phyloP scores from a whole-genome alignment of 2,797 vertebrate genomes.

The Lutjanus argentimaculatus region DNA sequence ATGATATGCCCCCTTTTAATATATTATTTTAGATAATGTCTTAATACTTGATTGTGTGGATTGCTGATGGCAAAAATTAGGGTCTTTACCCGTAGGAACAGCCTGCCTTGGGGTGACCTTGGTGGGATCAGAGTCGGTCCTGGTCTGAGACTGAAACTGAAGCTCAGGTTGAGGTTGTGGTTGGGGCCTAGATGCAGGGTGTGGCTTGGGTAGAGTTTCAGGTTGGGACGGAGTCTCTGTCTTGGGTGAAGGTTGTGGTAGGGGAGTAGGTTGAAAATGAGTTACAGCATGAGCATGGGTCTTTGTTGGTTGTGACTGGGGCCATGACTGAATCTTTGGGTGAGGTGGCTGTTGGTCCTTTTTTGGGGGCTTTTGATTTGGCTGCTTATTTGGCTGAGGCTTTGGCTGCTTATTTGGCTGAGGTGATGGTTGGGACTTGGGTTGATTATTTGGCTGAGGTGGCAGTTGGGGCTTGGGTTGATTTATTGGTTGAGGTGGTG shows the following conservation, averaged over 20 bases:
- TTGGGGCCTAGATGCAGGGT: conserved; percentile 35
- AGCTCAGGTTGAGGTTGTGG: conserved; percentile 57
- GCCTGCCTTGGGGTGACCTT: conserved; percentile 66
- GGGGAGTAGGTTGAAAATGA: conserved; percentile 12
- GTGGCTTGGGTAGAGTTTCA: conserved; percentile 37
- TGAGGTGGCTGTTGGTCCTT: conserved; percentile 16
- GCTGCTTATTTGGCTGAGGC: conserved; percentile 8
- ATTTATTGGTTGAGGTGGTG: conserved; percentile 24
- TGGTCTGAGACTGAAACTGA: conserved; percentile 61
- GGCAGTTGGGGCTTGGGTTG: not conserved
- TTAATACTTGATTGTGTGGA: conserved; percentile 40
- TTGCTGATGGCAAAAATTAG: conserved; percentile 60
- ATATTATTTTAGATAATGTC: conserved; percentile 27
- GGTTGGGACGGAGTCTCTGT: conserved; percentile 17
- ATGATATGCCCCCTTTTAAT: conserved; percentile 67
- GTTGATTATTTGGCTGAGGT: not conserved
- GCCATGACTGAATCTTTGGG: conserved; percentile 35
- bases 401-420: not conserved
- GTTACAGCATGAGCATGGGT: conserved; percentile 8
- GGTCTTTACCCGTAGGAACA: conserved; percentile 80
- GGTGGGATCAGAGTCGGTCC: conserved; percentile 66
- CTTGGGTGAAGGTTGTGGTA: conserved; percentile 27
- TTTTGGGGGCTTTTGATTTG: conserved; percentile 15
- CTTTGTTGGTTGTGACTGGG: conserved; percentile 19
- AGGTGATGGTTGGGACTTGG: not conserved